Base-by-base conservation (phyloP, 2,797 vertebrate genomes). In the Vireo griseus region DNA sequence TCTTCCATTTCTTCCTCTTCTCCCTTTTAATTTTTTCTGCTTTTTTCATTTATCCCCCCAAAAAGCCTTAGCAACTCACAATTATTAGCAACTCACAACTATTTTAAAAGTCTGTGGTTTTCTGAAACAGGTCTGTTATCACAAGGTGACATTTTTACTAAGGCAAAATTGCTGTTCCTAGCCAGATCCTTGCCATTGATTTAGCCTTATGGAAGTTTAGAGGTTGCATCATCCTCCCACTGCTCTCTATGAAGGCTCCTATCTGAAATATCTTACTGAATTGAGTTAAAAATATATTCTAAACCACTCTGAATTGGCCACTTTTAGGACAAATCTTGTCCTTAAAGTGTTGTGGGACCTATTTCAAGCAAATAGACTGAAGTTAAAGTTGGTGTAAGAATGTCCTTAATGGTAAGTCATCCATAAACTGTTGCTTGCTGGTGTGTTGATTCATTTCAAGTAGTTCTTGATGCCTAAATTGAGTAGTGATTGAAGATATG, bases 1-100 rank as follows among this genome's bases (percentile, higher is more conserved):
- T 31, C 22, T 55, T 35, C 5, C 6, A 47, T 21, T 22, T 63
- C 13, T 8, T 40, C 6, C 15, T 59, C 9, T 31, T 37, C 5
- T 17, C 22, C 2, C 4, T 19, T 28, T 59, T 63, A 25, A 5
- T 55, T 73, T 18, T 50, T 12, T 10, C 6, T 1, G 6, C n/a
- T 39, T 48, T 47, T 26, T 16, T 21, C 14, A 22, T 10, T 11
- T 0, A 1, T 1, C 1, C 11, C 6, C 5, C 3, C 2, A 3
- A 29, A 80, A 66, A 65, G 1, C 19, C n/a, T 75, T 68, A 84
- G 44, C 22, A 88, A 44, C 33, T 90, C 19, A 50, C 35, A 72
- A 65, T 52, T 54, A 37, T 72, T 65, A 84, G 44, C 22, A 88
- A 44, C 33, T 90, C 19, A 50, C 35, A 72, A 65, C 57, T 54